These are phyloP conservation scores for Bilobella aurantiaca DNA, from an alignment of 1,140 invertebrate genomes.

Conservation along the genomic window DNA sequence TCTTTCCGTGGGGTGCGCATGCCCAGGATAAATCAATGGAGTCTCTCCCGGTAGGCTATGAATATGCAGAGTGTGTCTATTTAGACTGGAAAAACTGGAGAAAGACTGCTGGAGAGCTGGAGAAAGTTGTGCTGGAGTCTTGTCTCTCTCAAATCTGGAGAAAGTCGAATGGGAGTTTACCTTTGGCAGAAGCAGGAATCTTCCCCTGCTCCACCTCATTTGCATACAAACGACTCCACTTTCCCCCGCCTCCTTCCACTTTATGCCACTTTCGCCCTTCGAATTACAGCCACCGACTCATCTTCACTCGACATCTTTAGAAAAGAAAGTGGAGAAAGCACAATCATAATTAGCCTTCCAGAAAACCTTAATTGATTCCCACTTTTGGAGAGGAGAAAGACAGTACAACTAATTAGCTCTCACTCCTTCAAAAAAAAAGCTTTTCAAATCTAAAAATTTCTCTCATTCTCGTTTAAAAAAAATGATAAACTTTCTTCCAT, in stretches of 20 bases:
- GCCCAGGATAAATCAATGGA: slow-evolving; percentile 15
- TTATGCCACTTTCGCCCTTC: background rate
- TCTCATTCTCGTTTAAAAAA: too few relatives aligned
- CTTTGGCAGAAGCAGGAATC: too few relatives aligned
- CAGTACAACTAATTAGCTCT: too few relatives aligned
- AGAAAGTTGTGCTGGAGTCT: background rate
- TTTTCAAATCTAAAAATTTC: too few relatives aligned
- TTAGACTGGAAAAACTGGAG: background rate
- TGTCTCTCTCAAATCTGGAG: background rate
- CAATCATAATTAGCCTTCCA: too few relatives aligned
- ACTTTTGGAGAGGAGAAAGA: too few relatives aligned
- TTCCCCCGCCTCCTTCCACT: background rate
- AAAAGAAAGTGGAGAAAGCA: too few relatives aligned
- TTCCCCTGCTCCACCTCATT: slow-evolving; percentile 19
- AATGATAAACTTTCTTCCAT: too few relatives aligned
- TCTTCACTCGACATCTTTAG: background rate
- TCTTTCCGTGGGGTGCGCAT: background rate
- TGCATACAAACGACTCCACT: slow-evolving; percentile 28
- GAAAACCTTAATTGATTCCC: too few relatives aligned
- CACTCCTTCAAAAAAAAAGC: too few relatives aligned
- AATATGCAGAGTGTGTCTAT: slow-evolving; percentile 5
- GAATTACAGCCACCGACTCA: background rate
- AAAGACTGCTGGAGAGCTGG: background rate
- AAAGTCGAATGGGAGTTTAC: slow-evolving; percentile 11
- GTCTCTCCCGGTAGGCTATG: background rate